Base-by-base conservation (phyloP, 2,797 vertebrate genomes). In the Ptychadena robeensis region DNA sequence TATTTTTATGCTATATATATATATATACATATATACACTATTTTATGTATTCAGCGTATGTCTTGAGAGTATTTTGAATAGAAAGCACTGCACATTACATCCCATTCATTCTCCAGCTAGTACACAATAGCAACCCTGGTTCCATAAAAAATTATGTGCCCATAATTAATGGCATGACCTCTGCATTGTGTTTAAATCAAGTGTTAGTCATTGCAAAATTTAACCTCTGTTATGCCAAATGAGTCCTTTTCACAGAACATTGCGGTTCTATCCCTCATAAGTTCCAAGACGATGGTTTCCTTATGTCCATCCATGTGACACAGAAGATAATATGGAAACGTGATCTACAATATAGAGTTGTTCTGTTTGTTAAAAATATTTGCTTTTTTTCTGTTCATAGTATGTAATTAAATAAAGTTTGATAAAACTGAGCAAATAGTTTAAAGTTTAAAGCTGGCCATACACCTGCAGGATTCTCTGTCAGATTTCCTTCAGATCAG, bases 101-200 rank as follows among this genome's bases (percentile, higher is more conserved):
- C 78, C 87, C 85, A 89, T 89, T 89, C 87, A 88, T 86, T 88
- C 90, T 90, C 89, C 91, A 82, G 86, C 87, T 86, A 89, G 63
- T 87, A 87, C 83, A 88, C 87, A 90, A 89, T 89, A 87, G 82
- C 82, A 88, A 87, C 78, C 88, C 88, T 83, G 86, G 80, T 88
- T 87, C 10, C 74, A 87, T 87, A 89, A 85, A 85, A 88, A 85
- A 88, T 83, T 82, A 86, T 88, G 86, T 86, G 88, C 82, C 86
- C 91, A 89, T 88, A 87, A 88, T 87, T 83, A 88, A 86, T 88
- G 88, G 64, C 86, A 88, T 88, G 86, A 87, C 80, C 80, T 88
- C 87, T 87, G 87, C 27, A 61, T 87, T 86, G 86, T 87, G 87
- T 88, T 91, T 86, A 87, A 87, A 85, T 87, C 85, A 88, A 87